phyloP scores from a whole-genome alignment of 2,797 vertebrate species.

The Muscicapa striata region DNA sequence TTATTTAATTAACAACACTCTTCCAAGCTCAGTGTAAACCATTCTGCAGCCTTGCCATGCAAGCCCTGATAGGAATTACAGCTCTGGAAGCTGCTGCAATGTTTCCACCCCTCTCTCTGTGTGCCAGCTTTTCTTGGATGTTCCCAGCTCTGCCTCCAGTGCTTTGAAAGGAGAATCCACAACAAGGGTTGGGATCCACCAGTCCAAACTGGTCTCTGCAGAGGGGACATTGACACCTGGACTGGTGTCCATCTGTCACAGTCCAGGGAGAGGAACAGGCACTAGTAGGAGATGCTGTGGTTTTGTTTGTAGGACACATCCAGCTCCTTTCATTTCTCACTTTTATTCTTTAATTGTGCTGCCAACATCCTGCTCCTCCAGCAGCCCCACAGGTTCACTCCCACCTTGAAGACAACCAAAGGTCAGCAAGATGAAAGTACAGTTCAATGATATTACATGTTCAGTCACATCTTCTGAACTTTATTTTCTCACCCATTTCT shows the following conservation, averaged over 20 bases:
- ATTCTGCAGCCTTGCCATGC: neutral
- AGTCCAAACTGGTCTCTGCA: neutral
- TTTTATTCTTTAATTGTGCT: neutral
- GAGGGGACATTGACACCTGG: rapidly evolving
- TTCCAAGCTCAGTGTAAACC: neutral
- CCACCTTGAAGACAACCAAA: neutral
- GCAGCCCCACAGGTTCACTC: neutral
- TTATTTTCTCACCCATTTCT: neutral
- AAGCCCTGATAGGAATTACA: neutral
- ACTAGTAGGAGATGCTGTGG: neutral
- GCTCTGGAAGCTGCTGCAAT: neutral
- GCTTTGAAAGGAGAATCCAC: neutral
- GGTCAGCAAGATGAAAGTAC: neutral
- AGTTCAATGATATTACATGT: neutral
- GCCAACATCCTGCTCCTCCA: neutral
- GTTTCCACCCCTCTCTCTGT: neutral
- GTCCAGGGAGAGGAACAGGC: rapidly evolving
- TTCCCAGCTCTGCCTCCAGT: neutral
- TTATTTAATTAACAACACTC: constrained; percentile 64
- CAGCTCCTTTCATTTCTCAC: neutral
- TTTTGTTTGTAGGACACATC: neutral
- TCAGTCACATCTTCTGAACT: neutral
- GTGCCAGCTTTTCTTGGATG: neutral
- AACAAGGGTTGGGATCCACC: neutral
- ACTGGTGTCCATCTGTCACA: too few species aligned